Evolutionary conservation across 2,888 invertebrate genomes (phyloP), one percentile per base, ranked within the genome.

Genomic region (Stenodera caucasica): DNA sequence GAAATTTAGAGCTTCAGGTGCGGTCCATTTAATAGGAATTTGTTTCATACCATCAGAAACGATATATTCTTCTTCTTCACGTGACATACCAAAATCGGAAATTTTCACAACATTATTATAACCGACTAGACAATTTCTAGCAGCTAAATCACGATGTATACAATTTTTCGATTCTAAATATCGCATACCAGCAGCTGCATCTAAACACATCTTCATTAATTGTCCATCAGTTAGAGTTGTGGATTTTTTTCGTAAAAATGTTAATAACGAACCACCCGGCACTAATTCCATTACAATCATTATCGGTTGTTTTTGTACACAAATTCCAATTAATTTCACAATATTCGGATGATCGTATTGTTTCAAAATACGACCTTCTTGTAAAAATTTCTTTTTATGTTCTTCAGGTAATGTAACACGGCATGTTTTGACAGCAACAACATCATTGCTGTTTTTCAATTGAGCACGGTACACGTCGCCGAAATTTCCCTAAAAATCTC

Each of bases 231-330:
- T 84, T 53, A 95, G 82, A 6, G 81, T 81, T 14, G 86, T 80
- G 9, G 92, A 86, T 72, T 92, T 89, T 74, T 92, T 92, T 57
- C 96, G 85, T 57, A 98, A 84, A 82, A 92, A 96, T 67, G 92
- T 92, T 52, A 97, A 83, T 58, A 98, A 83, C 1, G 97, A 96
- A 50, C 97, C 97, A 71, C 96, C 91, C 70, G 91, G 89, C 50
- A 97, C 97, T 64, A 96, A 85, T 82, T 98, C 98, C 98, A 98
- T 98, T 32, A 98, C 96, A 74, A 98, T 97, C 96, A 98, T 97
- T 60, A 98, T 96, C 0, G 98, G 98, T 74, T 97, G 96, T 76
- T 96, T 94, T 81, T 97, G 97, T 65, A 97, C 97, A 72, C 97
- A 98, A 72, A 98, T 97, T 29, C 98, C 98, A 71, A 97, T 96